Percentiles rank a stretch among this genome's conserved stretches.
These are phyloP conservation scores for Hippocampus mohnikei DNA, from an alignment of 2,113 vertebrate species.

Conservation along the genomic window DNA sequence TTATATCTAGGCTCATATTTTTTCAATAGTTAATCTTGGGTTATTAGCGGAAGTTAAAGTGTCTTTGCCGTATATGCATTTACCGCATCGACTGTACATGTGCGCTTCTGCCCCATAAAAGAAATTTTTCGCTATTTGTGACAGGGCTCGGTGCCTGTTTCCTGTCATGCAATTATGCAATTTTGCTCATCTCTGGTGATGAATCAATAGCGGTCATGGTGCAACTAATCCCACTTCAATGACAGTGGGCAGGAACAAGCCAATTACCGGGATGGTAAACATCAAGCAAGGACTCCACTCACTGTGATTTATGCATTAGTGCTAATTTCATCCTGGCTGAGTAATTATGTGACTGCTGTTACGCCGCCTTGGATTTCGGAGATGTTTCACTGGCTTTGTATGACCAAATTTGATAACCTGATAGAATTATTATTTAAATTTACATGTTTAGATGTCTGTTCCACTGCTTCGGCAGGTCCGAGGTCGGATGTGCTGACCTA, in stretches of 20 bases:
- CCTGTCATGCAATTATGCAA: neutral
- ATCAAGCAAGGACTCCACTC: slow-evolving; percentile 38
- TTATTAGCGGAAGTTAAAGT: too few species aligned
- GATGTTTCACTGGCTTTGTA: slow-evolving; percentile 46
- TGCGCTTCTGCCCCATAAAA: neutral
- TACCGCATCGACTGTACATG: neutral
- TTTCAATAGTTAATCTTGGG: too few species aligned
- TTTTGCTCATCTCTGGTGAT: slow-evolving; percentile 23
- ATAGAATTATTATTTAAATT: slow-evolving; percentile 27
- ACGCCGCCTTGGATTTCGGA: slow-evolving; percentile 49
- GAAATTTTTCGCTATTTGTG: neutral
- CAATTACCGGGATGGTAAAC: slow-evolving; percentile 21
- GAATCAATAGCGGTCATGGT: slow-evolving; percentile 27
- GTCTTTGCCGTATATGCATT: too few species aligned
- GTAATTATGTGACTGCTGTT: slow-evolving; percentile 24
- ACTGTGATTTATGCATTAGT: slow-evolving; percentile 44
- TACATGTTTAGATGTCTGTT: slow-evolving; percentile 54
- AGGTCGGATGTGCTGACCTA: slow-evolving; percentile 48
- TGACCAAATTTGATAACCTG: neutral
- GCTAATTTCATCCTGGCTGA: slow-evolving; percentile 22
- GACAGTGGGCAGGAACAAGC: slow-evolving; percentile 5
- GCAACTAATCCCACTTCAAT: slow-evolving; percentile 26
- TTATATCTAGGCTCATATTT: too few species aligned
- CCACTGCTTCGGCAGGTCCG: slow-evolving; percentile 16
- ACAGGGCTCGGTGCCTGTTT: neutral